Base-by-base conservation (phyloP, 2,888 invertebrate species). In the Drosophila mettleri region DNA sequence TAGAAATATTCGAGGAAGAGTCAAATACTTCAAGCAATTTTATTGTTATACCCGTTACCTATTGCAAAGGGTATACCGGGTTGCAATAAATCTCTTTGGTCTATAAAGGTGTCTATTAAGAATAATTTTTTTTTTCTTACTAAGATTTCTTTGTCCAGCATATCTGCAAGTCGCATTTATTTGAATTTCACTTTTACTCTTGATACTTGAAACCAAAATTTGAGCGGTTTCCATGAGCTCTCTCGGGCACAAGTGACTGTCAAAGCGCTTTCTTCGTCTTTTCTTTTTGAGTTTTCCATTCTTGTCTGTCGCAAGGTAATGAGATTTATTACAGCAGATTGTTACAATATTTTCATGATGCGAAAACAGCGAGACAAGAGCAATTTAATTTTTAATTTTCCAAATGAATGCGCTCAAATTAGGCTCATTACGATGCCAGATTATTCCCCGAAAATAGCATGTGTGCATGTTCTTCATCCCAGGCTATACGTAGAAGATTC, bases 311-410 rank as follows among this genome's bases (percentile, higher is more conserved):
- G 38, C 74, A 69, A 55, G 71, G 67, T 85, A 87, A 83, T 85
- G 80, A 83, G 83, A 87, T 85, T 85, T 85, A 75, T 87, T 77
- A 77, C 67, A 68, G 55, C 69, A 67, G 79, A 79, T 74, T 86
- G 78, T 72, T 60, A 65, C 68, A 77, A 71, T 75, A 71, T 80
- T 69, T 68, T 51, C 48, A 52, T 49, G 51, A 51, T 45, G 31
- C 34, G 59, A 46, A 46, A 45, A 69, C 63, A 74, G 65, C 74
- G 60, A 80, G 69, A 87, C 86, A 85, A 85, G 87, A 85, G 86
- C 87, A 87, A 85, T 85, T 85, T 85, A 86, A 86, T 86, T 87
- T 86, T 87, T 86, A 86, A 86, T 86, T 86, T 86, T 86, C 88
- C 88, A 87, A 87, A 72, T 81, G 88, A 86, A 86, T 86, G 88